Percentiles rank a stretch among this genome's conserved stretches.
phyloP scores from a whole-genome alignment of 2,888 invertebrate species.

The Trilocha varians region DNA sequence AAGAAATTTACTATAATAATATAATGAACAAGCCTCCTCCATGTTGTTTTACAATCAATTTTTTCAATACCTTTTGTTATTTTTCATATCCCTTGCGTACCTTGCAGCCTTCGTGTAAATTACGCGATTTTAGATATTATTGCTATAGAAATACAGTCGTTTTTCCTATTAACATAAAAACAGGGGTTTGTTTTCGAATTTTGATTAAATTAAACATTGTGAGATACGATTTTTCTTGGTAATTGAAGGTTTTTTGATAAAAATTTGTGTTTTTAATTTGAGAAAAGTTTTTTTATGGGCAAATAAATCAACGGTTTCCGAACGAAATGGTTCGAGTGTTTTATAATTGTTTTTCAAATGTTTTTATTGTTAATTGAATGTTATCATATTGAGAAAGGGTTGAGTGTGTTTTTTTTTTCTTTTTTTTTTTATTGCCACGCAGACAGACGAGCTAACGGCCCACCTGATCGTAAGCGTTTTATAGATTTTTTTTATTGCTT shows the following conservation, averaged over 20 bases:
- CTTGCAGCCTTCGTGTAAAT: no score
- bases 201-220: constrained; percentile 29
- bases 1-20: neutral
- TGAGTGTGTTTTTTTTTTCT: neutral
- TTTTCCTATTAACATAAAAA: neutral
- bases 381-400: neutral
- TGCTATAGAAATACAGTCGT: neutral
- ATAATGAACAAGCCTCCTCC: constrained; percentile 11
- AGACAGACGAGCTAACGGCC: no score
- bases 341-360: neutral
- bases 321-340: neutral
- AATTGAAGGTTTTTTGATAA: constrained; percentile 8
- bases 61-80: constrained; percentile 4
- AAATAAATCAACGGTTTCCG: neutral
- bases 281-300: neutral
- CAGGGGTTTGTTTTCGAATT: constrained; percentile 22
- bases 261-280: neutral
- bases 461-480: no score
- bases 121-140: neutral
- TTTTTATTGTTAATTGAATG: neutral
- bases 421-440: no score
- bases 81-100: neutral
- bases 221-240: constrained; percentile 24
- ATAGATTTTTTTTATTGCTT: no score
- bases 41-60: constrained; percentile 2